Evolutionary conservation across 2,113 vertebrate genomes (phyloP), one percentile per base, ranked within the genome.

Genomic region (Prietella phreatophila): DNA sequence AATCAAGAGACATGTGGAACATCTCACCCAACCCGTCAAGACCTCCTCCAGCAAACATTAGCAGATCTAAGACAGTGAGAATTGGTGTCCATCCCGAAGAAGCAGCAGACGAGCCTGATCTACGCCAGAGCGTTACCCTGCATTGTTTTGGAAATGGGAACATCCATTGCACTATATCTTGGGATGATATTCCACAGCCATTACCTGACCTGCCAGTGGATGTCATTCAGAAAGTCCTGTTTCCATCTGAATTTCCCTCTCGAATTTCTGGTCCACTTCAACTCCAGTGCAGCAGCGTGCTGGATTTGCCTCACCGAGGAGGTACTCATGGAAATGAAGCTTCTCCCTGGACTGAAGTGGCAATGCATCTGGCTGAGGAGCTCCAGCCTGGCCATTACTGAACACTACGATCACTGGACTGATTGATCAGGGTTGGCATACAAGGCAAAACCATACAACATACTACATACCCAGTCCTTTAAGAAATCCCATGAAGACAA

Each of bases 321-420:
- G 4, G 83, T 39, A 69, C 83, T 58, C 63, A 67, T 79, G 83
- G 85, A n/a, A 33, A 15, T 36, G 85, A 79, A 71, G n/a, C 83
- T 82, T 92, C 91, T 42, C 92, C 92, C 25, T 94, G 94, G 93
- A 94, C 94, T 0, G 94, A 96, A 88, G 91, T 94, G 90, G 92
- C 92, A 56, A 93, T 94, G 94, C 94, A 95, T 86, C 91, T 95
- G 87, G 88, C 84, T 25, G 93, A 95, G 27, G 90, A 88, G 36
- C 91, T 94, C 82, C 85, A 93, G 78, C 88, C 90, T 4, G 92
- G 93, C 79, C 93, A 92, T 82, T 93, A 92, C 91, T 93, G 90
- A 93, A 30, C 13, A 69, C 61, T 33, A 19, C 33, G 61, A 36
- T 33, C 13, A 80, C 56, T 60, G 30, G 55, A 25, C 39, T 25